Conservation (phyloP, 2,113 vertebrate species). For the Ovis canadensis region DNA sequence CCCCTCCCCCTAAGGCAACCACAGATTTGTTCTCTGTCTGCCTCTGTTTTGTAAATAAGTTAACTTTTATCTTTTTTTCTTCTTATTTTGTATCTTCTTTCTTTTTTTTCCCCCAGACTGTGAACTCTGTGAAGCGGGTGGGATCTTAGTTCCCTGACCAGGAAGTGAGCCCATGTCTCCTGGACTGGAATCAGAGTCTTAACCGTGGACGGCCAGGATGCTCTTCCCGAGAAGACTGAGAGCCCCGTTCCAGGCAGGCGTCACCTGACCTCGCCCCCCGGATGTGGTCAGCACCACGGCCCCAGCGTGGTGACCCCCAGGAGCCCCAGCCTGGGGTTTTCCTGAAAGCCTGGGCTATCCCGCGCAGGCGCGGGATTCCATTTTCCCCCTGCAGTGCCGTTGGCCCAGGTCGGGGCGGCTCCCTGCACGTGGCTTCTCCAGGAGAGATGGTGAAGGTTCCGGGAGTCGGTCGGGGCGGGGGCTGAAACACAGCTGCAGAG, state of each 20-base stretch:
- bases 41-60: not conserved
- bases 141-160: not conserved
- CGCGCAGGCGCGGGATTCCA: fast-evolving
- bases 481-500: not conserved
- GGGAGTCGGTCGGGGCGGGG: fast-evolving
- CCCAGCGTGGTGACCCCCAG: fast-evolving
- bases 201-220: not conserved
- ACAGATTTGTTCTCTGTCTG: not conserved
- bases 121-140: not conserved
- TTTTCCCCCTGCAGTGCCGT: not conserved
- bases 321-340: not conserved
- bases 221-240: not conserved
- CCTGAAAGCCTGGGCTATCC: not conserved
- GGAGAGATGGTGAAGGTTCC: fast-evolving
- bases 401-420: not conserved
- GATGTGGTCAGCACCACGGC: fast-evolving
- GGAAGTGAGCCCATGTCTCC: not conserved
- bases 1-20: not conserved
- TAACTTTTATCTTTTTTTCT: not conserved
- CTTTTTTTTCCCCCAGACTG: not conserved
- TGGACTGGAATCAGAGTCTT: not conserved
- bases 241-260: not conserved
- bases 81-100: not conserved
- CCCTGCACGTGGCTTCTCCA: not conserved
- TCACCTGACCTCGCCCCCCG: not conserved